Evolutionary conservation across 1,140 invertebrate species (phyloP), one percentile per base, ranked within the genome.

Genomic region (Limonius californicus): DNA sequence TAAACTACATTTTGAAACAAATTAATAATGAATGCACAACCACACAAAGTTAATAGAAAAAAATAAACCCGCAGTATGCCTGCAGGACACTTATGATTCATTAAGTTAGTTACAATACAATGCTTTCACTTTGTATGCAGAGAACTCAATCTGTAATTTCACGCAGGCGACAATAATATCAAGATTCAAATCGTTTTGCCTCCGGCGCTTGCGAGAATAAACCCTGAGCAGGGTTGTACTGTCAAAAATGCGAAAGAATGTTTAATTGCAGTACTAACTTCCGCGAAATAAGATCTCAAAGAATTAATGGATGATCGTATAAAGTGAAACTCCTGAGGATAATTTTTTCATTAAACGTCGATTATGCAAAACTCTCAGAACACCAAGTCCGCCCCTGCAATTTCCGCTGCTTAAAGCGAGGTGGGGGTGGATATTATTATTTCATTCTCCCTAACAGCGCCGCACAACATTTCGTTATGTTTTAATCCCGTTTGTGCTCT

Each of bases 151-250:
- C 66, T 66, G 50, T 70, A 66, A 70, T 70, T 70, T 70, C 66
- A 66, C 66, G 68, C 66, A 61, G 45, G 61, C 62, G 68, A 70
- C 68, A 70, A 70, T 70, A 68, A 70, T 70, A 70, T 68, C 66
- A 66, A 65, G 66, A 70, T 70, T 70, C 68, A 70, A 70, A 70
- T 68, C 64, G 66, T 62, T 66, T 66, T 50, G 66, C 68, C 62
- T 47, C 27, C 2, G 20, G 47, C 18, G 4, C 12, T 9, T 50
- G 11, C 47, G 4, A 20, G n/a, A 50, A 16, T 50, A 18, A 20
- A 20, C 8, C 42, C 18, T 14, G 47, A 11, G n/a, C 18, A 54
- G n/a, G 1, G 20, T 11, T 19, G 20, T 54, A 50, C 6, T 14
- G 2, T n/a, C n/a, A n/a, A n/a, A n/a, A n/a, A n/a, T n/a, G n/a